Percentiles rank a stretch among this genome's conserved stretches.
phyloP scores from a whole-genome alignment of 1,140 invertebrate species.

The Anastatus disparis region DNA sequence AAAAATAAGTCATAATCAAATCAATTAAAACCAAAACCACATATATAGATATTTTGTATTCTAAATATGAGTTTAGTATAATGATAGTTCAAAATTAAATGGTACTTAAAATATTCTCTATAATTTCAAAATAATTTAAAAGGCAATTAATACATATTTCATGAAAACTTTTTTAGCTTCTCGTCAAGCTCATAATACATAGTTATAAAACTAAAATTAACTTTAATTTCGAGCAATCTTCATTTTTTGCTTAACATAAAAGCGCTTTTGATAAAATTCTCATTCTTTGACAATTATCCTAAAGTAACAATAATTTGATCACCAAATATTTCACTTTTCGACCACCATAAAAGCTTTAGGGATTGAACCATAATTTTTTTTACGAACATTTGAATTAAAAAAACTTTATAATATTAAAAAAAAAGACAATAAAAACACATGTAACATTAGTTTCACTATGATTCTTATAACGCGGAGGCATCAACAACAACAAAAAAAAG shows the following conservation, averaged over 20 bases:
- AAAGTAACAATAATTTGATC: constrained; percentile 13
- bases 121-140: not conserved
- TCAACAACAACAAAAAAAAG: too few relatives aligned
- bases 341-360: not conserved
- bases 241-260: not conserved
- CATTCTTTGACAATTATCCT: not conserved
- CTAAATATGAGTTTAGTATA: too few relatives aligned
- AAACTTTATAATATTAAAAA: not conserved
- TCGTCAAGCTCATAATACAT: not conserved
- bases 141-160: not conserved
- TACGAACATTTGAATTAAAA: not conserved
- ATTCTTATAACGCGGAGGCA: not conserved
- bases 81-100: too few relatives aligned
- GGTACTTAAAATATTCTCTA: too few relatives aligned
- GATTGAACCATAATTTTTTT: not conserved
- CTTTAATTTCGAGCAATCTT: too few relatives aligned
- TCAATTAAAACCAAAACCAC: too few relatives aligned
- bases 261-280: not conserved
- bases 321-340: not conserved
- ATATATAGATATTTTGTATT: too few relatives aligned
- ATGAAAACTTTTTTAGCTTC: not conserved
- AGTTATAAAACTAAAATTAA: constrained; percentile 20
- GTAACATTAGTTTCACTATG: not conserved
- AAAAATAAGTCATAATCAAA: too few relatives aligned
- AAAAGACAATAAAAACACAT: not conserved